These are phyloP conservation scores for Gallirallus australis DNA, from an alignment of 2,797 vertebrate genomes.

Conservation along the genomic window DNA sequence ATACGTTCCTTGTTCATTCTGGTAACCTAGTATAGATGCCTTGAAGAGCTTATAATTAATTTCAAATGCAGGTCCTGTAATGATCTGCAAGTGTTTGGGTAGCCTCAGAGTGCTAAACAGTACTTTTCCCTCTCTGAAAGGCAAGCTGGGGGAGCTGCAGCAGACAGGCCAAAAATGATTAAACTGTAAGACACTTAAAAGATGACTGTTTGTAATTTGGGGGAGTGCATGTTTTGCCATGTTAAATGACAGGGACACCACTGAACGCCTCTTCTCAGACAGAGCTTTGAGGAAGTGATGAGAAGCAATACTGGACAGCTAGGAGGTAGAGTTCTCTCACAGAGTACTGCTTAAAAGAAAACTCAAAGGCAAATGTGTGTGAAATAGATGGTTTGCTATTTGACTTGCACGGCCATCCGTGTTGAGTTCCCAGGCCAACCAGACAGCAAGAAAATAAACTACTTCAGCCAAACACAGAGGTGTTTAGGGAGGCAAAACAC, in stretches of 20 bases:
- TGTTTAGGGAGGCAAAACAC: not conserved
- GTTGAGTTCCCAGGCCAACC: not conserved
- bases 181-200: not conserved
- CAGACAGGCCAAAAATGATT: not conserved
- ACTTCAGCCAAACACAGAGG: not conserved
- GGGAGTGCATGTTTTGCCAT: not conserved
- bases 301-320: not conserved
- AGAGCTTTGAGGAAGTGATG: not conserved
- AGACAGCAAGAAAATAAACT: not conserved
- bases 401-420: not conserved
- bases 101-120: not conserved
- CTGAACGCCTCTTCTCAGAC: not conserved
- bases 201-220: not conserved
- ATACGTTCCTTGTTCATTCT: not conserved
- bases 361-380: not conserved
- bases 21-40: not conserved
- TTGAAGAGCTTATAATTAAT: not conserved
- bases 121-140: not conserved
- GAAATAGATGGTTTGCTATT: not conserved
- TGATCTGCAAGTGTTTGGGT: not conserved
- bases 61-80: not conserved
- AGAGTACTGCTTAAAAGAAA: not conserved
- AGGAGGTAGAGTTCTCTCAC: not conserved
- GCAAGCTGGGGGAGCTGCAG: not conserved
- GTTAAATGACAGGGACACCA: not conserved